Evolutionary conservation across 2,797 vertebrate genomes (phyloP).

Genomic region (Decapterus maruadsi): DNA sequence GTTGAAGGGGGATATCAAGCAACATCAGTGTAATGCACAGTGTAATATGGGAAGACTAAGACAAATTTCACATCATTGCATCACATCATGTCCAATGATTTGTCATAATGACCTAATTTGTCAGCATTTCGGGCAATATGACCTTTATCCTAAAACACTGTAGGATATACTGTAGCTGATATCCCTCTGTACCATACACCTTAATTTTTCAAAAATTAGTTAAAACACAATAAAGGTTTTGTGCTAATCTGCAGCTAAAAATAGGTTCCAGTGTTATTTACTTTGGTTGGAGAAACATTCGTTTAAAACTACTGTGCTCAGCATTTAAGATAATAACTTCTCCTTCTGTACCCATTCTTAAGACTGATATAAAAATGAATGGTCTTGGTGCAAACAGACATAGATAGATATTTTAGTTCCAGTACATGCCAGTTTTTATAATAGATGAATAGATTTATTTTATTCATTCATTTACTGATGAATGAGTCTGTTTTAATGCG

Average conservation of each 20-base stretch:
- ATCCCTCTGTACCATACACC: not conserved
- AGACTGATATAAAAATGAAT: not conserved
- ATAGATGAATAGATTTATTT: no score
- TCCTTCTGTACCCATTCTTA: not conserved
- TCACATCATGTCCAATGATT: not conserved
- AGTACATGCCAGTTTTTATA: not conserved
- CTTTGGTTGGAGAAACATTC: not conserved
- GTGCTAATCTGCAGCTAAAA: not conserved
- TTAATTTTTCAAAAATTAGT: no score
- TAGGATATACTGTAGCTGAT: not conserved
- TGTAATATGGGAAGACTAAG: not conserved
- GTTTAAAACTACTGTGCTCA: not conserved
- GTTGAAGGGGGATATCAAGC: not conserved
- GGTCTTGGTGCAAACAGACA: no score
- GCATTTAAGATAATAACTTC: not conserved
- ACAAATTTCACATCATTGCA: not conserved
- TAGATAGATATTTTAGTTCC: no score
- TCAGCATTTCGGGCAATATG: constrained; percentile 5
- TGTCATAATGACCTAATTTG: constrained; percentile 4
- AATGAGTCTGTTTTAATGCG: not conserved
- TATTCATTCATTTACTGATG: not conserved
- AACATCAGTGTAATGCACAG: not conserved
- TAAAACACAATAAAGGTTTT: not conserved
- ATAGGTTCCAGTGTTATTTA: not conserved
- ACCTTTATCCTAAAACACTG: constrained; percentile 8